These are phyloP conservation scores for Dendrocopos noguchii DNA, from an alignment of 2,113 vertebrate genomes.

Conservation along the genomic window DNA sequence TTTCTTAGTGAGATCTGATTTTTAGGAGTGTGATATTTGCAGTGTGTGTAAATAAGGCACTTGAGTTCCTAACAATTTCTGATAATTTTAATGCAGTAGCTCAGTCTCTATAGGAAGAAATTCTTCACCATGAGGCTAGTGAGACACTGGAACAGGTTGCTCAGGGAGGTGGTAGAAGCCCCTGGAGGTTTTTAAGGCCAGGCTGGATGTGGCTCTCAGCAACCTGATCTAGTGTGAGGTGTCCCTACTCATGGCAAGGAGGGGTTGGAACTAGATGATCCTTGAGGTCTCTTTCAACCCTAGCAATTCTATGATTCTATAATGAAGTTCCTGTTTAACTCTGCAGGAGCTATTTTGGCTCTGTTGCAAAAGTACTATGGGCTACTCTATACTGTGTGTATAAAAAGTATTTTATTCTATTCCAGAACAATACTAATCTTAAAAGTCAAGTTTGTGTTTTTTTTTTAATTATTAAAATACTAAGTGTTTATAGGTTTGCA, in stretches of 20 bases:
- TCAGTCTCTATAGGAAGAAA: neutral
- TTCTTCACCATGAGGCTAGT: no score
- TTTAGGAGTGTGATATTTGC: neutral
- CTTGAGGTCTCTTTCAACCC: no score
- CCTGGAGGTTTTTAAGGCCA: no score
- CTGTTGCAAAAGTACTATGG: no score
- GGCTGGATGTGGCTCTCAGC: no score
- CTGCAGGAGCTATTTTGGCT: neutral
- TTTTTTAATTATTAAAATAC: neutral
- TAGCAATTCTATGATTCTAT: no score
- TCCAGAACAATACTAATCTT: neutral
- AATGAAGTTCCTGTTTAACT: neutral
- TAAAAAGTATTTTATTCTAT: neutral
- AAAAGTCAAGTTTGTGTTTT: neutral
- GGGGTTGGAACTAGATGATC: no score
- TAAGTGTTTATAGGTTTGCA: neutral
- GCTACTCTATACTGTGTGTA: neutral
- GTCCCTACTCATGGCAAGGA: no score
- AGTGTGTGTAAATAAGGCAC: neutral
- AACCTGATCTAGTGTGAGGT: no score
- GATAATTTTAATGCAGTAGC: neutral
- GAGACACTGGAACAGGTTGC: no score
- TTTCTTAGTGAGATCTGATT: neutral
- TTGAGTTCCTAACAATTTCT: neutral
- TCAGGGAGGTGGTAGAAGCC: no score